Evolutionary conservation across 2,113 vertebrate species (phyloP).

Genomic region (Pseudolaguvia tuberculata): DNA sequence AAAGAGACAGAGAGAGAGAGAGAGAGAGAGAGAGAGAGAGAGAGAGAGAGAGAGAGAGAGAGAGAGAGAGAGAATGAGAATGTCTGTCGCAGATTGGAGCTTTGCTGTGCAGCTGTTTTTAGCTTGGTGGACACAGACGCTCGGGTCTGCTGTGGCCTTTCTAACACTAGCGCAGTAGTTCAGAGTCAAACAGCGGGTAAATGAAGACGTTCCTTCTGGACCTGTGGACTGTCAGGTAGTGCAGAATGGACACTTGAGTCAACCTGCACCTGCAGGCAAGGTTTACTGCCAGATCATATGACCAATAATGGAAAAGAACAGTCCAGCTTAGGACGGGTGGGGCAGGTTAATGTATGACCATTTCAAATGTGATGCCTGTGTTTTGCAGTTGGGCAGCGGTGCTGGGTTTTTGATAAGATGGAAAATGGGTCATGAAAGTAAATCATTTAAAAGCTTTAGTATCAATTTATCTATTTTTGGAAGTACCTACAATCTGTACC

Average conservation of each 20-base stretch:
- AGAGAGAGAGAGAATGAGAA: conserved; percentile 47
- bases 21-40: conserved; percentile 54
- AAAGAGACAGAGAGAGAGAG: conserved; percentile 7
- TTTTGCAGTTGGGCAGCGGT: neutral
- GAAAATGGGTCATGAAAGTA: neutral
- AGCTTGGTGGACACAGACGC: conserved; percentile 35
- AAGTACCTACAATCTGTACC: neutral
- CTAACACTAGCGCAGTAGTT: neutral
- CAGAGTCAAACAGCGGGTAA: conserved; percentile 14
- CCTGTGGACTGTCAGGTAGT: neutral
- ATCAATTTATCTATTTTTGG: neutral
- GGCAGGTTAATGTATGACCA: conserved; percentile 24
- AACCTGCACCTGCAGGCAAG: neutral
- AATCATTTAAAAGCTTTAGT: neutral
- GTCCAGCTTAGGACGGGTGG: neutral
- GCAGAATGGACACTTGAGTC: neutral
- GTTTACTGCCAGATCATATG: conserved; percentile 11
- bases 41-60: conserved; percentile 41
- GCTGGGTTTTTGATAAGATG: too few species aligned
- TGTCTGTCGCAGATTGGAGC: conserved; percentile 50
- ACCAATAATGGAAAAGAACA: neutral
- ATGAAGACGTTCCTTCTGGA: neutral
- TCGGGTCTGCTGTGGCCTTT: neutral
- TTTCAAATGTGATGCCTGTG: neutral
- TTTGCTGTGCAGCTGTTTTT: conserved; percentile 56